These are phyloP conservation scores for Mesitornis unicolor DNA, from an alignment of 2,113 vertebrate genomes.

Conservation along the genomic window DNA sequence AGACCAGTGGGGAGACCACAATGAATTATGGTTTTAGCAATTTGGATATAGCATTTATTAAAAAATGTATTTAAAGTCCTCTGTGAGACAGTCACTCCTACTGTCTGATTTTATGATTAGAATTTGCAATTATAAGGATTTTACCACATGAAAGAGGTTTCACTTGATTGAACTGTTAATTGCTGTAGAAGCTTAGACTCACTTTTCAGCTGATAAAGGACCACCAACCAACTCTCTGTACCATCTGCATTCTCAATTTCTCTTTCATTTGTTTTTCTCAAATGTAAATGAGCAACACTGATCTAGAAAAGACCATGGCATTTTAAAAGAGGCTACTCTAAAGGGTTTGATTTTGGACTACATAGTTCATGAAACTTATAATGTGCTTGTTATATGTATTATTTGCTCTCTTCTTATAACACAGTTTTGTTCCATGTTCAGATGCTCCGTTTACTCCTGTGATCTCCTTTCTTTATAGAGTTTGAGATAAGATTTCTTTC, in stretches of 20 bases:
- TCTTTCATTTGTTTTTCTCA: background rate
- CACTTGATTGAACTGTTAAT: background rate
- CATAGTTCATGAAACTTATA: background rate
- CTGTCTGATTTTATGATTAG: conserved; percentile 2
- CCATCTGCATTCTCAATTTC: background rate
- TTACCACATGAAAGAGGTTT: conserved; percentile 32
- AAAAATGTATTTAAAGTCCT: conserved; percentile 27
- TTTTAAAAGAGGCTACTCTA: background rate
- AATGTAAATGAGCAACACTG: background rate
- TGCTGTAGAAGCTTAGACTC: background rate
- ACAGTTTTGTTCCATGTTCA: background rate
- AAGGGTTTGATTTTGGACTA: background rate
- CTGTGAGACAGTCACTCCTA: background rate
- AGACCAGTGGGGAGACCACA: background rate
- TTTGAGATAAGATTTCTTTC: background rate
- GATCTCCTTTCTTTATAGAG: background rate
- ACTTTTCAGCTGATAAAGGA: conserved; percentile 12
- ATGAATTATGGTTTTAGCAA: background rate
- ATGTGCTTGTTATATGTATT: background rate
- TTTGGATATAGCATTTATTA: background rate
- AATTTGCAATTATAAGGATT: conserved; percentile 44
- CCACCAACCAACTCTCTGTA: background rate
- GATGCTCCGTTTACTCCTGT: background rate
- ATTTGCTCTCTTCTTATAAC: background rate
- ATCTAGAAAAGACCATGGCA: background rate